Evolutionary conservation across 2,113 vertebrate species (phyloP), one percentile per base, ranked within the genome.

Genomic region (Dasypus novemcinctus): DNA sequence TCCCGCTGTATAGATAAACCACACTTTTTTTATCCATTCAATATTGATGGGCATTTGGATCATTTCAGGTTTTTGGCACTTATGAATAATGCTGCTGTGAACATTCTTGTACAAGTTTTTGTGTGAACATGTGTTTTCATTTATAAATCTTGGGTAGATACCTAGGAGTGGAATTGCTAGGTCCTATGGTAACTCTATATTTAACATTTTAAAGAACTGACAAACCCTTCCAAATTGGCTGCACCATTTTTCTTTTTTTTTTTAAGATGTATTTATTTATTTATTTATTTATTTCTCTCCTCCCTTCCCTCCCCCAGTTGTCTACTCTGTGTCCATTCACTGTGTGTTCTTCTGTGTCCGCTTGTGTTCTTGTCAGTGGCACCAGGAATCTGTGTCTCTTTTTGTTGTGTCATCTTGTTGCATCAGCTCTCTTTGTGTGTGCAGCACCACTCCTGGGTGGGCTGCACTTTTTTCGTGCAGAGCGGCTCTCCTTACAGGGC

Each of bases 171-270:
- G 72, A 88, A 54, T 87, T 87, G 25, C 23, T 74, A 49, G 43
- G 41, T 89, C n/a, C 69, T 8, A 59, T 64, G 33, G 11, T 21
- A 15, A 69, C 4, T 79, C 57, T 61, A 31, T 71, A 6, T 79
- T 89, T 93, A 89, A 83, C 54, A 91, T 64, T 83, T 84, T 92
- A 43, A 81, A n/a, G 15, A 75, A 71, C 36, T 90, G 33, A 68
- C 33, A 68, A 80, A 61, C 17, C 72, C 84, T 87, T 87, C 43
- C 75, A 79, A 63, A 85, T 83, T 78, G 49, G 33, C 31, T 36
- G 38, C 61, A 36, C 13, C 29, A n/a, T 49, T 84, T 88, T 80
- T 17, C 2, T n/a, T n/a, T n/a, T n/a, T n/a, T n/a, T n/a, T n/a
- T n/a, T n/a, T n/a, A n/a, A n/a, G n/a, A n/a, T n/a, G n/a, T n/a